Percentiles rank a stretch among this genome's conserved stretches.
phyloP scores from a whole-genome alignment of 2,113 vertebrate species.

The Pycnonotus jocosus region DNA sequence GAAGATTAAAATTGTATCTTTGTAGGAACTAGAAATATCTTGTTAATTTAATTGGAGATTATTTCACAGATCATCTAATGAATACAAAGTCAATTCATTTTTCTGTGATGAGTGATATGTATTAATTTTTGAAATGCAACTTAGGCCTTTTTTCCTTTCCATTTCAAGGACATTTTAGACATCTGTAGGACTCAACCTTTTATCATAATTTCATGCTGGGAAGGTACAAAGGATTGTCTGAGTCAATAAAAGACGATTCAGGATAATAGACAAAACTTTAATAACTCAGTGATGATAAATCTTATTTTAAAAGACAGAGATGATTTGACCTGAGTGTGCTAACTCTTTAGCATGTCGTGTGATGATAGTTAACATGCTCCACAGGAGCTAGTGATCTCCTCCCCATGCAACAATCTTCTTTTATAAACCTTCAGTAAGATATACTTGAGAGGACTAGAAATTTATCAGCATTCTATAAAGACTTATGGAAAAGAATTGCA shows the following conservation, averaged over 20 bases:
- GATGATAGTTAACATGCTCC: not conserved
- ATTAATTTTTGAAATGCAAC: constrained; percentile 35
- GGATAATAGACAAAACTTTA: constrained; percentile 37
- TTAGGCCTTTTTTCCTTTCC: constrained; percentile 5
- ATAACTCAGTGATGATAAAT: constrained; percentile 17
- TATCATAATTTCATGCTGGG: constrained; percentile 53
- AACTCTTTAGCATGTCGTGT: not conserved
- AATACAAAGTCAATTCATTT: constrained; percentile 59
- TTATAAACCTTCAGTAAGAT: not conserved
- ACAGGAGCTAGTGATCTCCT: not conserved
- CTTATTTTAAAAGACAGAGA: constrained; percentile 32
- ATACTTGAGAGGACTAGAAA: not conserved
- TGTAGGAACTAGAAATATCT: constrained; percentile 10
- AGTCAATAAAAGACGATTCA: constrained; percentile 56
- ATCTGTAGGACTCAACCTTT: constrained; percentile 38
- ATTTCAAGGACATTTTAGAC: constrained; percentile 65
- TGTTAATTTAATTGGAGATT: constrained; percentile 57
- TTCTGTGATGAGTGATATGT: constrained; percentile 32
- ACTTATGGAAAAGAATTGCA: not conserved
- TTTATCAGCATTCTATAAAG: not conserved
- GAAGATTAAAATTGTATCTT: constrained; percentile 48
- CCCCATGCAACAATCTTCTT: not conserved
- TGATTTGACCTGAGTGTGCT: not conserved
- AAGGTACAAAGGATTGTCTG: constrained; percentile 44
- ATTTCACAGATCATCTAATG: constrained; percentile 50